Percentiles rank a stretch among this genome's conserved stretches.
Conservation (phyloP, 2,888 invertebrate genomes). For the Ophion slaviceki region DNA sequence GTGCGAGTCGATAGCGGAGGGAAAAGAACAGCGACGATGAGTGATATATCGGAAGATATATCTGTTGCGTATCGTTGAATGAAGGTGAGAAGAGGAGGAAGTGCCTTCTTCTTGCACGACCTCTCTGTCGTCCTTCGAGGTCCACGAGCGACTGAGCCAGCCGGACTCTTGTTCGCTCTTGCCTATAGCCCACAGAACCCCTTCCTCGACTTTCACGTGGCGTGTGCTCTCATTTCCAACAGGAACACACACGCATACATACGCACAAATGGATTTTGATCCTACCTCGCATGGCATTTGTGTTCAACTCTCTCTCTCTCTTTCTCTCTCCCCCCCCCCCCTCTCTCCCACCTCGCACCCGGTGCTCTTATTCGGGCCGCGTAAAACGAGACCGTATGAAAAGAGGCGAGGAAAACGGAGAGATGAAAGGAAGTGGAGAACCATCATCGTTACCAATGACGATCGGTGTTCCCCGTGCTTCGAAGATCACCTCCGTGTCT, state of each 20-base stretch:
- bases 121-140: conserved; percentile 83
- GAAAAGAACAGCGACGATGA: conserved; percentile 1
- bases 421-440: conserved; percentile 51
- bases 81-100: conserved; percentile 72
- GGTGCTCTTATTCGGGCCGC: conserved; percentile 3
- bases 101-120: conserved; percentile 79
- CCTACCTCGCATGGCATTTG: conserved; percentile 35
- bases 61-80: conserved; percentile 40
- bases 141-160: conserved; percentile 83
- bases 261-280: conserved; percentile 51
- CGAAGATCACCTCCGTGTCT: conserved; percentile 47
- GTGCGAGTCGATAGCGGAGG: neutral
- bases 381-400: neutral
- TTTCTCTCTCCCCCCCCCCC: neutral
- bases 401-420: conserved; percentile 28
- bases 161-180: conserved; percentile 78
- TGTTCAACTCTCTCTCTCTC: neutral
- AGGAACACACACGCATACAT: conserved; percentile 68
- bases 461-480: conserved; percentile 58
- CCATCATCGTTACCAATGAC: conserved; percentile 76
- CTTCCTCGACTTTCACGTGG: conserved; percentile 79
- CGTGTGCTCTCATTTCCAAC: conserved; percentile 82
- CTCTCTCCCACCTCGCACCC: neutral
- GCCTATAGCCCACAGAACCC: conserved; percentile 79
- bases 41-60: neutral